Evolutionary conservation across 2,797 vertebrate species (phyloP), one percentile per base, ranked within the genome.

Genomic region (Hylomyscus alleni): DNA sequence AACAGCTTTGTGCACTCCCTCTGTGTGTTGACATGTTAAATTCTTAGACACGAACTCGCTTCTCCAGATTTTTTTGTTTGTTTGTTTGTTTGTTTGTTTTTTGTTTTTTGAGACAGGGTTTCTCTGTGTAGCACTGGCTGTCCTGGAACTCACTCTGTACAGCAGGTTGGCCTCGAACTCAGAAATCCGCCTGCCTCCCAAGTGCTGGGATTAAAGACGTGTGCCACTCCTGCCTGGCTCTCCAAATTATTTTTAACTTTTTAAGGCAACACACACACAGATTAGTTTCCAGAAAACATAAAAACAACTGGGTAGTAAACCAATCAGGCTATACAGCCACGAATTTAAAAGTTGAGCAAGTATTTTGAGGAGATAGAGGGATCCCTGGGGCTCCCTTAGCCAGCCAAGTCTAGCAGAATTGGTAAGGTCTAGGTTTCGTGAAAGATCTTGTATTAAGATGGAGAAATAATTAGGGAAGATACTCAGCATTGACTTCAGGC

Each of bases 41-140:
- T 60, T 96, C 37, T 24, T 81, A 95, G 67, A 85, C 31, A 78
- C 44, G 5, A 65, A 89, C 83, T 80, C 96, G 62, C 29, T 89
- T 95, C 76, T 34, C 54, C 44, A 65, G 26, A 56, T 85, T 90
- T 44, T 44, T 44, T 44, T 44, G 3, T 44, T 44, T 44, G n/a
- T n/a, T n/a, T n/a, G n/a, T n/a, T n/a, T n/a, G n/a, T n/a, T n/a
- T n/a, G n/a, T n/a, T n/a, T n/a, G n/a, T 90, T 44, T 44, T 44
- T 44, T 44, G 3, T 44, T 44, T 44, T 44, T 44, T 6, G 3
- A 44, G 44, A 44, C 44, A 44, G 44, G 44, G 44, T 44, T 44
- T 44, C 44, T 44, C 44, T 44, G 44, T 44, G 44, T 44, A 44
- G 44, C 44, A 3, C 6, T 44, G 44, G 44, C 44, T 44, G 44